Base-by-base conservation (phyloP, 2,888 invertebrate species). In the Formica aserva region DNA sequence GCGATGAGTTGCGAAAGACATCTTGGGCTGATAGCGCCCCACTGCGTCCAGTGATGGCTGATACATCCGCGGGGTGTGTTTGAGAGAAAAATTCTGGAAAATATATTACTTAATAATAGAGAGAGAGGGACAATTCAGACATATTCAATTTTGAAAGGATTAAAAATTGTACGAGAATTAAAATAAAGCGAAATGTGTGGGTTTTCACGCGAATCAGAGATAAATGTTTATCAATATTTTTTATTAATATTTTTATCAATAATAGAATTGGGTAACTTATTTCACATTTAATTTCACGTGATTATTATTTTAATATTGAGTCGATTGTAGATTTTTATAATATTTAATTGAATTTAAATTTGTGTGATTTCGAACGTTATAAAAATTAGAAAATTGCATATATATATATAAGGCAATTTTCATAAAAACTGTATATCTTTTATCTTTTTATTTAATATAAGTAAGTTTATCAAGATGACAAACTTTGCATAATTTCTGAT, bases 1-100 rank as follows among this genome's bases (percentile, higher is more conserved):
- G 18, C 78, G 76, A 52, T 26, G 78, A 78, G 52, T 82, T 82
- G 86, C 88, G 67, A 84, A 82, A 71, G 65, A 45, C 62, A 41
- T 4, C 55, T 48, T 48, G 22, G 48, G 1, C 62, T 71, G 83
- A 74, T 82, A 69, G 60, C 38, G 22, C 1, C 13, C 60, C 22
- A 71, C 29, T 55, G 55, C 9, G 13, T 26, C 22, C 18, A 55
- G 35, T 13, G 3, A 29, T n/a, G 9, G 41, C 41, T 22, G 72
- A 77, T 29, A 26, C 29, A 18, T n/a, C 29, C 15, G 41, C 15
- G 22, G n/a, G 26, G 26, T 38, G 62, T 41, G 35, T 76, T 48
- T 52, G 52, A 41, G 6, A 45, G 45, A 65, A 65, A 45, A 60
- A 48, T 0, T 15, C 6, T 74, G 15, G 8, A 26, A 38, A 41